These are phyloP conservation scores for Buphagus erythrorhynchus DNA, from an alignment of 2,797 vertebrate species.

Conservation along the genomic window DNA sequence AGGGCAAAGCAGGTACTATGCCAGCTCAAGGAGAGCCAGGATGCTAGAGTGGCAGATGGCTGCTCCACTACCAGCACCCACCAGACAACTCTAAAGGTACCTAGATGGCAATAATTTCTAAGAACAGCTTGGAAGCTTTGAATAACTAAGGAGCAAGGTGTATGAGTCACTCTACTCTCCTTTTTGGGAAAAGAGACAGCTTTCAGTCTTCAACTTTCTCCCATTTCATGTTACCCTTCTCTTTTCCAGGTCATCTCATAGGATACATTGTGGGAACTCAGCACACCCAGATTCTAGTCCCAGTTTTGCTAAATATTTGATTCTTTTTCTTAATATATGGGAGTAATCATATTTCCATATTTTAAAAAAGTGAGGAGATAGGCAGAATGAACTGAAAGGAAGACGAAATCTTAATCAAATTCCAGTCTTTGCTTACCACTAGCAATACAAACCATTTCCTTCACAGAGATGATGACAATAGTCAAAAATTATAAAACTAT, in stretches of 20 bases:
- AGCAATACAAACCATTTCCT: not conserved
- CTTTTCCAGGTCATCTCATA: not conserved
- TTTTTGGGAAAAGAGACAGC: not conserved
- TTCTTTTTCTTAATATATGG: not conserved
- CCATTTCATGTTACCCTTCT: not conserved
- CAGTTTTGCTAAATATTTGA: not conserved
- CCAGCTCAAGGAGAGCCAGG: not conserved
- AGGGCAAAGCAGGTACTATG: not conserved
- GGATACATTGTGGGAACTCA: not conserved
- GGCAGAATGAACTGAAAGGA: not conserved
- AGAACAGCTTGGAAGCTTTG: not conserved
- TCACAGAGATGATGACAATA: not conserved
- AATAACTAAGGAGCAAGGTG: not conserved
- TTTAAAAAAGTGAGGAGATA: not conserved
- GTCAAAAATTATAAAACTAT: not conserved
- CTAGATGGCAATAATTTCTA: not conserved
- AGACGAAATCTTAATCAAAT: not conserved
- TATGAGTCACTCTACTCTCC: not conserved
- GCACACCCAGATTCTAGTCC: not conserved
- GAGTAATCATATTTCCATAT: not conserved
- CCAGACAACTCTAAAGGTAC: not conserved
- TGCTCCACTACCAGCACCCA: not conserved
- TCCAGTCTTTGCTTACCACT: not conserved
- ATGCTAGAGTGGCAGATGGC: not conserved
- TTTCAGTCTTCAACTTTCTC: not conserved